A percentile compares a stretch with the other conserved stretches of the same genome.
These are phyloP conservation scores for Auanema freiburgensis DNA, from an alignment of 2,888 invertebrate species.

Conservation along the genomic window DNA sequence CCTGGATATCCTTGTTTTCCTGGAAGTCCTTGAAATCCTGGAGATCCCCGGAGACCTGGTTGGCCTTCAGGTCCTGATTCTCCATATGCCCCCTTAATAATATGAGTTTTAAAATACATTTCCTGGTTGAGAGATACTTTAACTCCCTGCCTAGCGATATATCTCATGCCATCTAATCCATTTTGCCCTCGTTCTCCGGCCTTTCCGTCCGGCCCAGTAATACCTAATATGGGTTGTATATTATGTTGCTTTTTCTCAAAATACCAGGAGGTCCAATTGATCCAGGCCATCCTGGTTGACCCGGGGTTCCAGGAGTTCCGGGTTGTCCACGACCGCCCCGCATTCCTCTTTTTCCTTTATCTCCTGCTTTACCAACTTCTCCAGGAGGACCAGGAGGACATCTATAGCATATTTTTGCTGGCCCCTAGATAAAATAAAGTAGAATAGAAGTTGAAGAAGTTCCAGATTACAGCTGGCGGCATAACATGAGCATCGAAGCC, in stretches of 20 bases:
- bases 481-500: conserved; percentile 35
- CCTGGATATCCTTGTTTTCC: conserved; percentile 25
- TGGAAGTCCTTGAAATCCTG: conserved; percentile 3
- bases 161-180: conserved; percentile 34
- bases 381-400: conserved; percentile 38
- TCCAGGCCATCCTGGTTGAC: conserved; percentile 30
- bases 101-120: background rate
- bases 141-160: conserved; percentile 30
- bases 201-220: conserved; percentile 28
- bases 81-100: conserved; percentile 30
- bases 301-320: conserved; percentile 31
- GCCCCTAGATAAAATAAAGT: conserved; percentile 1
- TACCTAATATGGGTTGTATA: conserved; percentile 7
- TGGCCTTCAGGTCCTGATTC: conserved; percentile 34
- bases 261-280: conserved; percentile 31
- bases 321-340: conserved; percentile 32
- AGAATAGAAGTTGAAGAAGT: too few relatives aligned
- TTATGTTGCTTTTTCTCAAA: conserved; percentile 1
- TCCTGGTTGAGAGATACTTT: conserved; percentile 14
- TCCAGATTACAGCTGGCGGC: conserved; percentile 15
- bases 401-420: conserved; percentile 27
- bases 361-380: conserved; percentile 24
- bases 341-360: conserved; percentile 23
- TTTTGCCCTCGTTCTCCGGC: conserved; percentile 32
- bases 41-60: conserved; percentile 28